Base-by-base conservation (phyloP, 2,797 vertebrate genomes). In the Hoplostethus atlanticus region DNA sequence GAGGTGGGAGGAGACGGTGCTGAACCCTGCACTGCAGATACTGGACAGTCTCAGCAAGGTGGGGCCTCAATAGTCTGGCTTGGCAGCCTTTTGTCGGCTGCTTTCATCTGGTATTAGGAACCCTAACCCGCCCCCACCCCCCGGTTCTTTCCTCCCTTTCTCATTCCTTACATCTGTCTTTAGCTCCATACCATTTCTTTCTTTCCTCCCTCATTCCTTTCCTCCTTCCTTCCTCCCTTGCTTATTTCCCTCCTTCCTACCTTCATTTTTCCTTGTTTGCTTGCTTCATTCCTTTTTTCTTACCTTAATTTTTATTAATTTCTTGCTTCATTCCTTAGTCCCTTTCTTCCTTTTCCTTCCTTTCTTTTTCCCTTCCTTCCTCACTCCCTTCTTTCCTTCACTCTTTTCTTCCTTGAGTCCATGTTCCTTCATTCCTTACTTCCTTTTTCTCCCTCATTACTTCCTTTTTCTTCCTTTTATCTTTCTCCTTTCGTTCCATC, bases 41-140 rank as follows among this genome's bases (percentile, higher is more conserved):
- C 93, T 99, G 84, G 93, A 93, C 68, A 95, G 96, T 83, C 95
- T 98, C 79, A 89, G 95, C 68, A 96, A 98, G 97, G 98, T 99
- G 92, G 69, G 88, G 82, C 77, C 36, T 64, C 73, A 0, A 0
- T 3, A 1, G 5, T 50, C 46, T 67, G 21, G 21, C 21, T 21
- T 21, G 21, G 21, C 21, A 21, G 21, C 21, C 21, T 21, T 31
- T 58, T 55, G 57, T 66, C 54, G 15, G 57, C 54, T 53, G 28
- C 65, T 62, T 57, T 48, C 52, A 12, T 12, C 21, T 54, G 34
- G 34, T 4, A 6, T 34, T 34, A 34, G 47, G 47, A 15, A 44
- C 8, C 48, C 21, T 1, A 21, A 21, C 21, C 21, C 21, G 21
- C 21, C 21, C 21, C 21, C 21, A 52, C 30, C 55, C 52, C 56